Base-by-base conservation (phyloP, 2,113 vertebrate species). In the Aphelocoma coerulescens region DNA sequence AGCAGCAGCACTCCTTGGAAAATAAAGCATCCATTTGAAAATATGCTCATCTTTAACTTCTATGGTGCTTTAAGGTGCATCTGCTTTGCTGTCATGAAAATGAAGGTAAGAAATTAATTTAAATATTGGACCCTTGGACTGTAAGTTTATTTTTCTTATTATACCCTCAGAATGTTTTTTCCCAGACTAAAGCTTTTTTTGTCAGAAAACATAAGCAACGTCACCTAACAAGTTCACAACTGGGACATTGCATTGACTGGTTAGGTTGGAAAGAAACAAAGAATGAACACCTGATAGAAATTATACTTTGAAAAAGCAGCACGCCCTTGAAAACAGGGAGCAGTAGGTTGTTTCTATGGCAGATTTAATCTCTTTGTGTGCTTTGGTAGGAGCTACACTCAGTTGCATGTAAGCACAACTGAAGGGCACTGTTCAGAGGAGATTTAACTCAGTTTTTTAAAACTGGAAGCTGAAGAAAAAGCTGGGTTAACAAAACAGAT, bases 161-260 rank as follows among this genome's bases (percentile, higher is more conserved):
- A 61, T 58, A 85, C 26, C 28, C 68, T 96, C 75, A 94, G 83
- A 88, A 93, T 91, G 49, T 85, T 96, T 88, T 85, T 77, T 74
- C 20, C 4, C 4, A 71, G 37, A 32, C 16, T 77, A 51, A 35
- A 39, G 15, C 1, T 78, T 48, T 52, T 55, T 28, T 48, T 67
- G 67, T 59, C 26, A 66, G 43, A 91, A 91, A 84, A 67, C 1
- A 3, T 17, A 37, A 81, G 20, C 43, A 92, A 54, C 0, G 0
- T 48, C 15, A 69, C 21, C 4, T 19, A 67, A 26, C 14, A 68
- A 57, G 57, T 57, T 75, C 61, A 41, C 61, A 78, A 57, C 17
- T n/a, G 59, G 49, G 28, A 76, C 24, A 28, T n/a, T 78, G 32
- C 33, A 62, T 12, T 89, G 69, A 39, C 39, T 71, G 46, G 23